Evolutionary conservation across 2,113 vertebrate species (phyloP), one percentile per base, ranked within the genome.

Genomic region (Chamaetylas fuelleborni): DNA sequence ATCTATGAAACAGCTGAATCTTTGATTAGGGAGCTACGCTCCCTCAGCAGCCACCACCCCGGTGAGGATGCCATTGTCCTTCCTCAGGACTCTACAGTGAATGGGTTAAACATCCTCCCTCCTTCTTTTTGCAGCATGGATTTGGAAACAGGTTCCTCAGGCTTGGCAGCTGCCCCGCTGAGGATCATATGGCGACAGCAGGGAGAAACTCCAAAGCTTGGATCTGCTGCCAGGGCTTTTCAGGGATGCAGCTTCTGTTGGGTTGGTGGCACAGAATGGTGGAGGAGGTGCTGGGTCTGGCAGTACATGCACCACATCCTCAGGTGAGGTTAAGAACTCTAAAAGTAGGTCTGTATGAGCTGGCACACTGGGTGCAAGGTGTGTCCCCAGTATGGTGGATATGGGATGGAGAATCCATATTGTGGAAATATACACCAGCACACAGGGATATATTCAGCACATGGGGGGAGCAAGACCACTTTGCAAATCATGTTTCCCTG

Each of bases 311-410:
- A 71, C 19, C 48, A 11, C 4, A 4, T 66, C 57, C 48, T 42
- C 50, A 71, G 66, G 71, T 86, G 80, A 91, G 57, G 33, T 19
- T 47, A 61, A 81, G 57, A 62, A 71, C 72, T 86, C 57, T 34
- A 7, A 54, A 56, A 62, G 53, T 38, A 57, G 43, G 18, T 67
- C 61, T 74, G 25, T 18, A 19, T 33, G 70, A 62, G 25, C 6
- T 6, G 10, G 31, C 20, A 6, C 5, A 7, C 22, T 0, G 2
- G 19, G 15, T 9, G 6, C 20, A 45, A 50, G 28, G 29, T 23
- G 33, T 25, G 57, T 23, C n/a, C 53, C 25, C 51, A 31, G 38
- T 2, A 0, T 0, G 1, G 66, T 42, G 25, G 51, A 1, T 54
- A 6, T 9, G 34, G 38, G 43, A 20, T 72, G 26, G 57, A 62